Evolutionary conservation across 1,140 invertebrate species (phyloP).

Genomic region (Bathynomus jamesi): DNA sequence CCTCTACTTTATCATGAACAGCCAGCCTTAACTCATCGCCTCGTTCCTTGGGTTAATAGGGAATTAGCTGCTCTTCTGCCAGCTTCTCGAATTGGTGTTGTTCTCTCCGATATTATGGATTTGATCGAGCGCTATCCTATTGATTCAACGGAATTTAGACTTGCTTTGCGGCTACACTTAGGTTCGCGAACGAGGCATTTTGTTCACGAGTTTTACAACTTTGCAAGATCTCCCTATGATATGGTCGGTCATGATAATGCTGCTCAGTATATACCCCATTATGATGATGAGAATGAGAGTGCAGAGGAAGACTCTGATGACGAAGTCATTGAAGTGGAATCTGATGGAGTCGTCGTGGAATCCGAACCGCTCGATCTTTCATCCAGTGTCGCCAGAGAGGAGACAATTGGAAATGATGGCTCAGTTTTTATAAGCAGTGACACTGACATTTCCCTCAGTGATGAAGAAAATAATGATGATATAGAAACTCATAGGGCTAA

Average conservation of each 20-base stretch:
- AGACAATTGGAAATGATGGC: background rate
- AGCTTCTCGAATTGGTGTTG: conserved; percentile 43
- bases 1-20: conserved; percentile 66
- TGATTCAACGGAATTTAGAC: conserved; percentile 60
- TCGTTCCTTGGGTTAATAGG: conserved; percentile 79
- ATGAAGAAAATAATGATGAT: background rate
- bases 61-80: conserved; percentile 64
- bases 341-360: background rate
- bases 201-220: conserved; percentile 78
- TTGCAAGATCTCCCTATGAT: conserved; percentile 74
- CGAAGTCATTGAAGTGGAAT: background rate
- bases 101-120: conserved; percentile 51
- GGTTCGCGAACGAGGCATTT: conserved; percentile 51
- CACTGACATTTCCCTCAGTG: background rate
- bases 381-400: background rate
- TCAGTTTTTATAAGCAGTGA: background rate
- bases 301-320: background rate
- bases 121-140: conserved; percentile 62
- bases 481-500: background rate
- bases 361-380: background rate
- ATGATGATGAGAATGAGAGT: background rate
- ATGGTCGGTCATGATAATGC: conserved; percentile 56
- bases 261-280: conserved; percentile 21
- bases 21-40: conserved; percentile 68
- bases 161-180: conserved; percentile 44